Base-by-base conservation (phyloP, 2,888 invertebrate species). In the Linyphia triangularis region DNA sequence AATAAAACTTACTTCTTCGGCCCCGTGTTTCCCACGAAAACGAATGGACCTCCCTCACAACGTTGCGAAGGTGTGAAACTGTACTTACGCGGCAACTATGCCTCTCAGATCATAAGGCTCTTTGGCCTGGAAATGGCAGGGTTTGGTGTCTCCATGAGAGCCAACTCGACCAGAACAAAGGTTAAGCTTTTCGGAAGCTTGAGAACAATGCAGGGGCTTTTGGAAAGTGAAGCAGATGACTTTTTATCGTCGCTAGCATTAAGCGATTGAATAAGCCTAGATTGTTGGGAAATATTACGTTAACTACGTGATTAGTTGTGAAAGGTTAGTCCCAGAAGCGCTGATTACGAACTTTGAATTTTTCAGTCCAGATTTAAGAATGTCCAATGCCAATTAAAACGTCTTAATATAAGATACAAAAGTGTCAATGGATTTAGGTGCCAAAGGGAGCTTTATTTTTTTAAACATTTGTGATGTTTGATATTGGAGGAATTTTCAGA, bases 31-130 rank as follows among this genome's bases (percentile, higher is more conserved):
- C 83, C 83, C 83, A 83, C 83, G 83, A 43, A 61, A 73, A 24
- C 22, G 51, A 51, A 0, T 33, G 70, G 73, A 83, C 83, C 73
- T 73, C 73, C 73, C 63, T 10, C 33, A 10, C 2, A 61, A 28
- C 16, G n/a, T 26, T 22, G 43, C 13, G 28, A 43, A 83, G 73
- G 83, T 83, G 83, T 83, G 83, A 83, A 83, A 73, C 59, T 26
- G 81, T 24, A 30, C 70, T 70, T 57, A 67, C 70, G 19, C 72
- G 61, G 82, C 61, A 77, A 77, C 59, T 61, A 63, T 61, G n/a
- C n/a, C n/a, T n/a, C n/a, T 30, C 28, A 10, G 65, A 78, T 78
- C 78, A 78, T 24, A 43, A 65, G 43, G 78, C 37, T n/a, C n/a
- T n/a, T n/a, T n/a, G n/a, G n/a, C n/a, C n/a, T 57, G 37, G 24